Evolutionary conservation across 2,888 invertebrate genomes (phyloP).

Genomic region (Rutpela maculata): DNA sequence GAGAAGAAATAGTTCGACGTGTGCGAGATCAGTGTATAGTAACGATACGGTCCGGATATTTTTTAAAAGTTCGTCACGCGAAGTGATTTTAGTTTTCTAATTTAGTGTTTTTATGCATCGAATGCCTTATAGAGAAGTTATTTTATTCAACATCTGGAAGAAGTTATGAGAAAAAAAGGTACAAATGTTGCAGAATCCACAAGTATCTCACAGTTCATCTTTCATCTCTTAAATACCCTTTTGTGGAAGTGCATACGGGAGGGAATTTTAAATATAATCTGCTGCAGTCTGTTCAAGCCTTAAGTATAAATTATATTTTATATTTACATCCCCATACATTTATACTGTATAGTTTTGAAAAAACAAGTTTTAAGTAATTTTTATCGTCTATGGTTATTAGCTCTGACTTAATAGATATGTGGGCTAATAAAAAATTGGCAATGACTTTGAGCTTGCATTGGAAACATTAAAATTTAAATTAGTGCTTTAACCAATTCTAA

Average conservation of each 20-base stretch:
- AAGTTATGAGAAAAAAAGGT: conserved; percentile 54
- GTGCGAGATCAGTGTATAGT: conserved; percentile 50
- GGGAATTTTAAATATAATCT: conserved; percentile 31
- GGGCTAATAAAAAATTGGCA: no score
- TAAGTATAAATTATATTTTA: background rate
- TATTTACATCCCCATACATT: background rate
- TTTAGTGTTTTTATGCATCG: conserved; percentile 30
- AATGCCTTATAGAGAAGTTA: conserved; percentile 26
- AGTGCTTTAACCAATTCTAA: no score
- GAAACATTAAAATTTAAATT: no score
- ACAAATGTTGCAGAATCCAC: conserved; percentile 41
- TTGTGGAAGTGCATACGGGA: conserved; percentile 28
- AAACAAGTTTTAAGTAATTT: background rate
- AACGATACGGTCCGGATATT: conserved; percentile 31
- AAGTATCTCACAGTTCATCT: conserved; percentile 30
- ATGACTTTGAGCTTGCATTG: no score
- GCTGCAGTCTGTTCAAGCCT: background rate
- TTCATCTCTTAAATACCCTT: conserved; percentile 31
- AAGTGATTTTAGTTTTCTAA: conserved; percentile 30
- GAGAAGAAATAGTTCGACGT: conserved; percentile 55
- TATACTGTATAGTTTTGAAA: background rate
- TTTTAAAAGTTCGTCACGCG: conserved; percentile 41
- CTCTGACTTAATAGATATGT: background rate
- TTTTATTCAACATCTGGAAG: background rate
- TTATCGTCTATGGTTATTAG: background rate